phyloP scores from a whole-genome alignment of 1,140 invertebrate species.

The Dendroctonus valens region DNA sequence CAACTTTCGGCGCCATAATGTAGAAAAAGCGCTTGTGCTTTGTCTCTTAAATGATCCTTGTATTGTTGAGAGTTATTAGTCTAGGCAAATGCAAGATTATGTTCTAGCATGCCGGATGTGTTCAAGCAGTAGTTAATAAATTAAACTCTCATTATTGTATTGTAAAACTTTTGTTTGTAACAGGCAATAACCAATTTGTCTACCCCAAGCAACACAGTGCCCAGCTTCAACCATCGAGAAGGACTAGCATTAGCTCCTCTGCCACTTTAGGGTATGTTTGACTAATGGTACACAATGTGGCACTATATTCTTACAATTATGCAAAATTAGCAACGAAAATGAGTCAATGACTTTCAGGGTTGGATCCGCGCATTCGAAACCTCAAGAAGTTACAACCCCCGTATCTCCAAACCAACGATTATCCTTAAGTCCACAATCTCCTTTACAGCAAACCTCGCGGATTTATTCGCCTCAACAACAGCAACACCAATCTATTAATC shows the following conservation, averaged over 20 bases:
- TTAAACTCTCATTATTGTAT: too few species aligned
- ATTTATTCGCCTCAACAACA: conserved; percentile 36
- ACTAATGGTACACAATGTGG: background rate
- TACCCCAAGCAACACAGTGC: conserved; percentile 55
- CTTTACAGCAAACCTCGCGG: conserved; percentile 35
- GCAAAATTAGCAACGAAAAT: too few species aligned
- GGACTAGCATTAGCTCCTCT: conserved; percentile 60
- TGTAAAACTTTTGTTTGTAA: too few species aligned
- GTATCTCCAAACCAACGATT: conserved; percentile 47
- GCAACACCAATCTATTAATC: conserved; percentile 62
- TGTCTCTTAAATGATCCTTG: too few species aligned
- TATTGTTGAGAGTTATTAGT: too few species aligned
- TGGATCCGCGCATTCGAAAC: conserved; percentile 12
- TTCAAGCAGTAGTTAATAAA: too few species aligned
- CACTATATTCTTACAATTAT: too few species aligned
- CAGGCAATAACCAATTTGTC: conserved; percentile 71
- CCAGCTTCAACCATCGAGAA: conserved; percentile 61
- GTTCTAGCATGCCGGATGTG: too few species aligned
- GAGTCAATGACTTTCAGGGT: background rate
- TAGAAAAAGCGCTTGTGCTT: too few species aligned
- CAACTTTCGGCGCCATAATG: too few species aligned
- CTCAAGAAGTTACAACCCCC: conserved; percentile 35
- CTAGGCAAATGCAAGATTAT: too few species aligned
- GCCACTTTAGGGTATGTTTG: conserved; percentile 51
- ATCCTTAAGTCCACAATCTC: conserved; percentile 43